phyloP scores from a whole-genome alignment of 2,797 vertebrate species.

The Neosilurus hyrtlii region DNA sequence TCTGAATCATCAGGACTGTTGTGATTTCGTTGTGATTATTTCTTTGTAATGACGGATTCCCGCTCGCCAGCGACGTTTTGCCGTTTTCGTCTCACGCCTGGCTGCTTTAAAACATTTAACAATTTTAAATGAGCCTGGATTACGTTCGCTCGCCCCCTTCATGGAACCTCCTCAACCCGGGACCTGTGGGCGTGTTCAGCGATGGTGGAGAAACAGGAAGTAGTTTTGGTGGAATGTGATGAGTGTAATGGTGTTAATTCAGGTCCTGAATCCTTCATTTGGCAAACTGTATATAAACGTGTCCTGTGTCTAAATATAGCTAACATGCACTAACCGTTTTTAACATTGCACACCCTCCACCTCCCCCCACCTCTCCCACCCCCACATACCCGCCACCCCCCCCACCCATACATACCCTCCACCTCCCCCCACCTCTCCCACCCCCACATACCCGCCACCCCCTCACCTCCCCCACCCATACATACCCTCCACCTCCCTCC shows the following conservation, averaged over 20 bases:
- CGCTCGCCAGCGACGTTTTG: neutral
- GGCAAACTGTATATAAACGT: constrained; percentile 51
- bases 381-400: no score
- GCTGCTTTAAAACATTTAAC: neutral
- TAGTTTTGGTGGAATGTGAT: neutral
- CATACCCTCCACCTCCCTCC: no score
- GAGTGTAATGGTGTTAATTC: neutral
- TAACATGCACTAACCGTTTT: constrained; percentile 43
- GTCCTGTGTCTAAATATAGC: constrained; percentile 33
- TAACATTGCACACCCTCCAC: neutral
- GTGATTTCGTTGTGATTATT: neutral
- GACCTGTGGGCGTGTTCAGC: no score
- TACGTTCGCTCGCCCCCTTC: neutral
- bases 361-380: no score
- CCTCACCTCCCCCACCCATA: no score
- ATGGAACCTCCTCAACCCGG: neutral
- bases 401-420: no score
- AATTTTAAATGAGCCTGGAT: neutral
- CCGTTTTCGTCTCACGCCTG: neutral
- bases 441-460: neutral
- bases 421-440: no score
- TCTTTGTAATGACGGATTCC: neutral
- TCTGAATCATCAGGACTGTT: no score
- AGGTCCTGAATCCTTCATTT: constrained; percentile 51
- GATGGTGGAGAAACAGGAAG: constrained; percentile 2